Evolutionary conservation across 2,797 vertebrate species (phyloP), one percentile per base, ranked within the genome.

Genomic region (Melanotaenia parkinsoni): DNA sequence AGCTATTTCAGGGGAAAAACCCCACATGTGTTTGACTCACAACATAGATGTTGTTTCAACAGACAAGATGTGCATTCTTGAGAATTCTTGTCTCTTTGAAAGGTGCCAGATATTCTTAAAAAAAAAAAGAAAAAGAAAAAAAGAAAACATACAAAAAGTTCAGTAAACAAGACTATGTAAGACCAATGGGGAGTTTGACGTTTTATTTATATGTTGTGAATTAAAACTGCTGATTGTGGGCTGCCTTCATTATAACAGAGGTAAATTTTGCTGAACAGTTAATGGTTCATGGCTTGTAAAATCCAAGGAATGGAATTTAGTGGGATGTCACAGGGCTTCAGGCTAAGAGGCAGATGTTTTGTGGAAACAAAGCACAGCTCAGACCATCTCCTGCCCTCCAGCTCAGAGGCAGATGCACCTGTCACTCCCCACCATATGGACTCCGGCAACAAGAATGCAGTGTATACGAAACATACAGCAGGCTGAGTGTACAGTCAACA

Each of bases 341-440:
- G 82, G 86, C 88, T n/a, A 61, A 72, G 69, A 30, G 80, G 88
- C 84, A 91, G 89, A 91, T 93, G 91, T 93, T 94, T 83, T 30
- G 72, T 57, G 85, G 83, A 87, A 91, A 93, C 89, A 93, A 93
- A 92, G 82, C 58, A 57, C 63, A 70, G 83, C 56, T 37, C 60
- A 68, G 45, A 45, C 70, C 72, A 85, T 83, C 83, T 91, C 61
- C 66, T 86, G 86, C 86, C 90, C 84, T 83, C 56, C 80, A 88
- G 89, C 85, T 82, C 28, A 72, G 80, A 72, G 84, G 72, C 84
- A 88, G 81, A 82, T 84, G 91, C 94, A 94, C 93, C 93, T 95
- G 93, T 92, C 85, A 80, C 53, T 67, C 76, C 81, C 74, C 73
- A 56, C 89, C 83, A 86, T 85, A 87, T 84, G 77, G 83, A 80